Conservation (phyloP, 92 coral and sea anemone genomes). For the Porites lobata region DNA sequence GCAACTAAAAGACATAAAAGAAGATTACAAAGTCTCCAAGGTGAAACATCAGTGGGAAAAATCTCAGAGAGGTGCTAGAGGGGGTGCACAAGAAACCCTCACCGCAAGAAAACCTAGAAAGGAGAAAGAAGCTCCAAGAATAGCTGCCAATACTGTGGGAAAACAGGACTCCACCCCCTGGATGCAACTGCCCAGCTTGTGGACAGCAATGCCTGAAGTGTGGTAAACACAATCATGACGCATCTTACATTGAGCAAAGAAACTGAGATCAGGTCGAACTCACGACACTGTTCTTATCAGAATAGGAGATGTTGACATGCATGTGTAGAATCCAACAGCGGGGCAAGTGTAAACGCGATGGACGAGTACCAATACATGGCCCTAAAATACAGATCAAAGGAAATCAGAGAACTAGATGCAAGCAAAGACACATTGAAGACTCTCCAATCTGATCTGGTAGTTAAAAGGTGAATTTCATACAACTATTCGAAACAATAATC, state of each 20-base stretch:
- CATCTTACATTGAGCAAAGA: slow-evolving; percentile 30
- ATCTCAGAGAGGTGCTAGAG: neutral
- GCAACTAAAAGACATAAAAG: slow-evolving; percentile 79
- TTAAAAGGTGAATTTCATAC: too few relatives aligned
- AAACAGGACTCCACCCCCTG: slow-evolving; percentile 39
- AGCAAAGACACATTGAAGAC: too few relatives aligned
- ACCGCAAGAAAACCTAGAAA: neutral
- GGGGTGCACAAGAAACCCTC: neutral
- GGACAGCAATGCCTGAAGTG: slow-evolving; percentile 73
- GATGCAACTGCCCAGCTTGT: slow-evolving; percentile 66
- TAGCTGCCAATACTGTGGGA: slow-evolving; percentile 59
- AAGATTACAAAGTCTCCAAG: slow-evolving; percentile 38
- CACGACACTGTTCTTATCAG: too few relatives aligned
- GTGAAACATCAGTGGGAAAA: neutral
- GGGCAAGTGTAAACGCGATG: slow-evolving; percentile 72
- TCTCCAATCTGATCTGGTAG: too few relatives aligned
- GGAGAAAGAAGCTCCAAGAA: slow-evolving; percentile 11
- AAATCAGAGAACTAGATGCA: too few relatives aligned
- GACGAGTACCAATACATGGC: slow-evolving; percentile 76
- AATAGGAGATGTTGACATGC: too few relatives aligned
- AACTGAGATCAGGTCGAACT: slow-evolving; percentile 27
- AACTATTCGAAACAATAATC: too few relatives aligned
- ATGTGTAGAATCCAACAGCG: neutral
- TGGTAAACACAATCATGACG: slow-evolving; percentile 59
- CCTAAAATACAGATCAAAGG: slow-evolving; percentile 4